These are phyloP conservation scores for Leptopterna dolabrata DNA, from an alignment of 2,888 invertebrate species.

Conservation along the genomic window DNA sequence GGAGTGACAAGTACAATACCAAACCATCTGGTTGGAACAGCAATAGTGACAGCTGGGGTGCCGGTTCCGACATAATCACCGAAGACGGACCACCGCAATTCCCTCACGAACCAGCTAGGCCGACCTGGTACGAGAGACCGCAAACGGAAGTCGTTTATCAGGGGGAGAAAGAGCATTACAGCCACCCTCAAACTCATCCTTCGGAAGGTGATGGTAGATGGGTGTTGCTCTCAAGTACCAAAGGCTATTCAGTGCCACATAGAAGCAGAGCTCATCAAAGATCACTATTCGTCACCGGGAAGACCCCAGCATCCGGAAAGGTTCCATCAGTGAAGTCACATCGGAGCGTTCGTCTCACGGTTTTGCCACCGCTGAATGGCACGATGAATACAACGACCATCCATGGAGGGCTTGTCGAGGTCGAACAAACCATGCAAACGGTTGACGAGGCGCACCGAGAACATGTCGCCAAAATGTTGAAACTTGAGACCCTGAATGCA, in stretches of 20 bases:
- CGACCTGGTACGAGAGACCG: conserved; percentile 65
- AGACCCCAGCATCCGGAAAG: conserved; percentile 60
- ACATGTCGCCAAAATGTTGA: conserved; percentile 63
- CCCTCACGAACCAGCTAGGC: conserved; percentile 65
- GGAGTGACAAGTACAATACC: conserved; percentile 49
- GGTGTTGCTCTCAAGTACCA: conserved; percentile 81
- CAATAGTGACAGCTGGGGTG: conserved; percentile 55
- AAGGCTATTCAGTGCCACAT: conserved; percentile 76
- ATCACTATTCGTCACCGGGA: conserved; percentile 65
- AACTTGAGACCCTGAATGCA: conserved; percentile 49
- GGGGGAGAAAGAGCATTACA: conserved; percentile 50
- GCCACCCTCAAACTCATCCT: conserved; percentile 67
- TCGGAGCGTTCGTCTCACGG: conserved; percentile 75
- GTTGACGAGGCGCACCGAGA: conserved; percentile 64
- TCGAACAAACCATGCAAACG: conserved; percentile 68
- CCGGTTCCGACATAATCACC: conserved; percentile 69
- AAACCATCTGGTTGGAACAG: conserved; percentile 42
- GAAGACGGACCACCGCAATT: conserved; percentile 72
- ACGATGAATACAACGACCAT: conserved; percentile 72
- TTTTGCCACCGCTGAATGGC: conserved; percentile 76
- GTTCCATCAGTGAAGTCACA: conserved; percentile 67
- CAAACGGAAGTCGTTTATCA: conserved; percentile 63
- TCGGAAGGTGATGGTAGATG: conserved; percentile 79
- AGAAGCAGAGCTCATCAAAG: conserved; percentile 65
- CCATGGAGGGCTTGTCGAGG: conserved; percentile 80